phyloP scores from a whole-genome alignment of 2,113 vertebrate genomes.

The Tragelaphus scriptus region DNA sequence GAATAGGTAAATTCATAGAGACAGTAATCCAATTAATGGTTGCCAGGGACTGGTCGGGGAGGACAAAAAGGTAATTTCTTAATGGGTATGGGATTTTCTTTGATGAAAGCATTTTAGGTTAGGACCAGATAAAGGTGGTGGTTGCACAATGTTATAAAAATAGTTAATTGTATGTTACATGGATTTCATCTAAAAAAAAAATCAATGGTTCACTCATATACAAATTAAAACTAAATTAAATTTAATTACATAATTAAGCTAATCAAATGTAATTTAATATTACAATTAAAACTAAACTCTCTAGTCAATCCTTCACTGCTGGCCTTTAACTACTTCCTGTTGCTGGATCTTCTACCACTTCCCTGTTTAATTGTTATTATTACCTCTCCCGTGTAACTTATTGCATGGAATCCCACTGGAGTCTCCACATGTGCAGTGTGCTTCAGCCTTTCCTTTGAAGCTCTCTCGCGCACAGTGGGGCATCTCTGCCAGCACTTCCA shows the following conservation, averaged over 20 bases:
- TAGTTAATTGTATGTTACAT: background rate
- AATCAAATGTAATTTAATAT: background rate
- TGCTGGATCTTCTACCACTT: background rate
- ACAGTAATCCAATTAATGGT: background rate
- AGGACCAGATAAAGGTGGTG: background rate
- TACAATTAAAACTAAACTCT: background rate
- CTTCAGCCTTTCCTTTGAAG: background rate
- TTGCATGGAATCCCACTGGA: background rate
- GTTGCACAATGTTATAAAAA: background rate
- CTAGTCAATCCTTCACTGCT: background rate
- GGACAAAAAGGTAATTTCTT: background rate
- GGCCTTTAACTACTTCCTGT: background rate
- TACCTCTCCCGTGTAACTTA: no score
- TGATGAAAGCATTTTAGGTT: background rate
- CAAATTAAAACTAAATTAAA: background rate
- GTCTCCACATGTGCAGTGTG: accelerated
- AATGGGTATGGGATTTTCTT: background rate
- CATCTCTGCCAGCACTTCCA: background rate
- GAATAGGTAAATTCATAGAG: background rate
- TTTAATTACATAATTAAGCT: background rate
- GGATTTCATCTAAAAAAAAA: background rate
- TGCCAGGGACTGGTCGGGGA: background rate
- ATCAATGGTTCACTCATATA: background rate
- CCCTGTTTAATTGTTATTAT: background rate
- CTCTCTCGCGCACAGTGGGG: accelerated